phyloP scores from a whole-genome alignment of 23 tunicate genomes.

The Clavelina lepadiformis region DNA sequence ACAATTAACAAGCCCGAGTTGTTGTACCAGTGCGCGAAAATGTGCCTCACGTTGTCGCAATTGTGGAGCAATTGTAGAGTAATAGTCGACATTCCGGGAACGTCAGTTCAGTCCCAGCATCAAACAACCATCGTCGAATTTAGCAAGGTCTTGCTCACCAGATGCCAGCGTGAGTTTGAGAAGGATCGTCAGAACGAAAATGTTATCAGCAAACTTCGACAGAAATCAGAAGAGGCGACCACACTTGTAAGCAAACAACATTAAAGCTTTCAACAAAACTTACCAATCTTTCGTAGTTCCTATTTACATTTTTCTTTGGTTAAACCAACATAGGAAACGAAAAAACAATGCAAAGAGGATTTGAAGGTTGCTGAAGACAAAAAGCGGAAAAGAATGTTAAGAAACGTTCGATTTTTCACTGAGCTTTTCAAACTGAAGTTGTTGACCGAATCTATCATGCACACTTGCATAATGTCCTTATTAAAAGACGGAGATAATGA shows the following conservation, averaged over 20 bases:
- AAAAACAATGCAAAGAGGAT: conserved; percentile 43
- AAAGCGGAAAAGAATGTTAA: conserved; percentile 60
- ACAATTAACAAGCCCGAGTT: conserved; percentile 88
- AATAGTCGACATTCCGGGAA: not conserved
- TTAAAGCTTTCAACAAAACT: too few relatives aligned
- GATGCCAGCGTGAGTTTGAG: conserved; percentile 88
- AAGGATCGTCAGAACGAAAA: conserved; percentile 48
- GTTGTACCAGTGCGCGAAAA: conserved; percentile 80
- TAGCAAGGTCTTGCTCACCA: conserved; percentile 65
- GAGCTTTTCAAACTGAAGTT: conserved; percentile 79
- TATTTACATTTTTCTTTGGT: too few relatives aligned
- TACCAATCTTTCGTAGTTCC: too few relatives aligned
- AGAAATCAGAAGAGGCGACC: conserved; percentile 45
- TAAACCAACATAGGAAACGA: conserved; percentile 34
- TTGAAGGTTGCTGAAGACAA: conserved; percentile 29
- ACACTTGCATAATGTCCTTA: conserved; percentile 79
- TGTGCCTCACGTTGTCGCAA: conserved; percentile 76
- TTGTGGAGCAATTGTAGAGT: conserved; percentile 29
- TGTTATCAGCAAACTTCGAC: conserved; percentile 22
- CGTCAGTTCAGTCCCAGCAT: not conserved
- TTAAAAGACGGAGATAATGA: conserved; percentile 57
- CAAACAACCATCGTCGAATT: conserved; percentile 51
- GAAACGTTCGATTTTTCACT: conserved; percentile 89
- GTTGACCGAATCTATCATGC: conserved; percentile 79
- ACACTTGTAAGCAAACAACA: conserved; percentile 20